Percentiles rank a stretch among this genome's conserved stretches.
phyloP scores from a whole-genome alignment of 2,888 invertebrate species.

The Tetragnatha montana region DNA sequence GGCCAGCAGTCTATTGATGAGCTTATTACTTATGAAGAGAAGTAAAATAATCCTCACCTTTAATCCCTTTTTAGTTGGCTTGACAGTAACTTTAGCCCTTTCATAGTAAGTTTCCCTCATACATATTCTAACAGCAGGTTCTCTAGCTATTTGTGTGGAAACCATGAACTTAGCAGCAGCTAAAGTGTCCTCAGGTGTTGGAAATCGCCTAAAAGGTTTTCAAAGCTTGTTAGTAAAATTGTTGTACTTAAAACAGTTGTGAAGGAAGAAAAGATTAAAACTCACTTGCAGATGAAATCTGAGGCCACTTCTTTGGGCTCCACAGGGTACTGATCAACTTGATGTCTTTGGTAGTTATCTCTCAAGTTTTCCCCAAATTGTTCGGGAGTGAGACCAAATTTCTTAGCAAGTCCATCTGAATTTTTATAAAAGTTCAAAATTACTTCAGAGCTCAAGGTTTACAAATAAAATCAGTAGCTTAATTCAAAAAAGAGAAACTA shows the following conservation, averaged over 20 bases:
- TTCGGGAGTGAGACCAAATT: constrained; percentile 94
- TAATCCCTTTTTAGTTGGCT: constrained; percentile 91
- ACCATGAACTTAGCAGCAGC: constrained; percentile 96
- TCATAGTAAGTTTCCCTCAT: constrained; percentile 91
- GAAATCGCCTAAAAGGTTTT: constrained; percentile 79
- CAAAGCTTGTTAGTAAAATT: neutral
- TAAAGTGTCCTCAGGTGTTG: constrained; percentile 87
- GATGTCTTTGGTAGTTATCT: constrained; percentile 95
- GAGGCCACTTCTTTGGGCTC: constrained; percentile 89
- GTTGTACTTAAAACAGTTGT: constrained; percentile 15
- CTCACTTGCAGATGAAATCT: constrained; percentile 79
- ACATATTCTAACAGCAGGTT: constrained; percentile 90
- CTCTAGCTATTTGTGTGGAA: constrained; percentile 92
- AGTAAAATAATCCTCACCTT: constrained; percentile 78
- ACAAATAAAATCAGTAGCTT: no score
- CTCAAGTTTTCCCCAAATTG: constrained; percentile 97
- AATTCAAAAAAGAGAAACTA: no score
- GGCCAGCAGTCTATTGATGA: no score
- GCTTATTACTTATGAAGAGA: no score
- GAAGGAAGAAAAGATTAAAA: constrained; percentile 18
- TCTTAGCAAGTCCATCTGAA: constrained; percentile 86
- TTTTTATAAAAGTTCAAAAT: neutral
- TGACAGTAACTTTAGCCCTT: constrained; percentile 87
- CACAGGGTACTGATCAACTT: constrained; percentile 93
- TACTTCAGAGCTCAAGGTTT: no score